Base-by-base conservation (phyloP, 1,140 invertebrate species). In the Elymnias hypermnestra region DNA sequence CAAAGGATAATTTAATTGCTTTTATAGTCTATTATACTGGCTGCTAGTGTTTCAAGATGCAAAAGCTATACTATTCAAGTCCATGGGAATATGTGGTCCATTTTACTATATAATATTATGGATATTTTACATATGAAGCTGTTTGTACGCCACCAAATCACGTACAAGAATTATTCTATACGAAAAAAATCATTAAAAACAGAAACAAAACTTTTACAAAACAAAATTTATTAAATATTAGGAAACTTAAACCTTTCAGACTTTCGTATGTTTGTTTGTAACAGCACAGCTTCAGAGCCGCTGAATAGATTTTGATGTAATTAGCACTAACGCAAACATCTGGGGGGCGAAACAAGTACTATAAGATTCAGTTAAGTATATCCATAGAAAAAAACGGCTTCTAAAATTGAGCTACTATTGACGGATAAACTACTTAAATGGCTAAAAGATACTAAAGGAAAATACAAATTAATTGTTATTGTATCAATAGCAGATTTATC, bases 31-130 rank as follows among this genome's bases (percentile, higher is more conserved):
- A 36, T 19, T 12, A 15, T 36, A 21, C 33, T 18, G 33, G 33
- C 33, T 36, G 33, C 33, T 21, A 36, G 33, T 36, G 33, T 17
- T 15, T 6, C 18, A 19, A 21, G 33, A 36, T 36, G 33, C 33
- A 36, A 36, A 36, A 36, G 33, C 33, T 36, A 15, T 12, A 19
- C 13, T n/a, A 21, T 17, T 15, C 5, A 5, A 8, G 10, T 35
- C 3, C 14, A 36, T 72, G 72, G 68, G 74, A 78, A 73, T 75
- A 78, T 75, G 74, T 49, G 46, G 46, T 42, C 38, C 3, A 9
- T 17, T 5, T 15, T 2, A n/a, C 10, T 36, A 10, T 14, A 15
- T 2, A 26, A 26, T 26, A 1, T 22, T 1, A 29, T 29, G n/a
- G n/a, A n/a, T n/a, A n/a, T n/a, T n/a, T n/a, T n/a, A n/a, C n/a